phyloP scores from a whole-genome alignment of 1,140 invertebrate genomes.

The Calycopis cecrops region DNA sequence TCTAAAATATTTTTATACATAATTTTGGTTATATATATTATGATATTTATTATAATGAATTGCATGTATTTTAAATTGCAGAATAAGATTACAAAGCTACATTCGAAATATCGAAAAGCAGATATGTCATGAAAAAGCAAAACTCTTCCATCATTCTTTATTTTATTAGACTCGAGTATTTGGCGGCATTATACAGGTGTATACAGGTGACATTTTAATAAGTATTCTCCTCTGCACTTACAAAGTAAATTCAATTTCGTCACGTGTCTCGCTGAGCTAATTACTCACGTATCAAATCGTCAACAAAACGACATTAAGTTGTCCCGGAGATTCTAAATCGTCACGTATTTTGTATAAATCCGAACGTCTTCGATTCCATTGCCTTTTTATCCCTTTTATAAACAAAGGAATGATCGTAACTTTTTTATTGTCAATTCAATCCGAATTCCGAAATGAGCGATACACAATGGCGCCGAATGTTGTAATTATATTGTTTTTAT shows the following conservation, averaged over 20 bases:
- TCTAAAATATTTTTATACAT: no score
- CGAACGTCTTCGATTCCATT: background rate
- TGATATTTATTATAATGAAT: no score
- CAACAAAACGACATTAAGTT: background rate
- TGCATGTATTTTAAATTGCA: no score
- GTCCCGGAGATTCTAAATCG: background rate
- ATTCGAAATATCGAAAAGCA: no score
- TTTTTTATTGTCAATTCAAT: slow-evolving; percentile 1
- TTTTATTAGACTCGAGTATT: background rate
- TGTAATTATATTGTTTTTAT: slow-evolving; percentile 7
- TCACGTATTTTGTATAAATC: background rate
- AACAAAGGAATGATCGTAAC: slow-evolving; percentile 7
- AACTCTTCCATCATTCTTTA: background rate
- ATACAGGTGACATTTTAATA: background rate
- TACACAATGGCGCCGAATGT: background rate
- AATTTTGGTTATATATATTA: no score
- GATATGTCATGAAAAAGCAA: no score
- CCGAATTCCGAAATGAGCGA: slow-evolving; percentile 2
- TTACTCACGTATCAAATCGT: background rate
- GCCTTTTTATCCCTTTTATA: slow-evolving; percentile 1
- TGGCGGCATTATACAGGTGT: background rate
- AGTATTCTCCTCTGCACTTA: background rate
- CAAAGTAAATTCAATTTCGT: no score
- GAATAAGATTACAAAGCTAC: no score
- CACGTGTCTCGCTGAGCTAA: no score